Percentiles rank a stretch among this genome's conserved stretches.
Conservation (phyloP, 1,140 invertebrate species). For the Bombus affinis region DNA sequence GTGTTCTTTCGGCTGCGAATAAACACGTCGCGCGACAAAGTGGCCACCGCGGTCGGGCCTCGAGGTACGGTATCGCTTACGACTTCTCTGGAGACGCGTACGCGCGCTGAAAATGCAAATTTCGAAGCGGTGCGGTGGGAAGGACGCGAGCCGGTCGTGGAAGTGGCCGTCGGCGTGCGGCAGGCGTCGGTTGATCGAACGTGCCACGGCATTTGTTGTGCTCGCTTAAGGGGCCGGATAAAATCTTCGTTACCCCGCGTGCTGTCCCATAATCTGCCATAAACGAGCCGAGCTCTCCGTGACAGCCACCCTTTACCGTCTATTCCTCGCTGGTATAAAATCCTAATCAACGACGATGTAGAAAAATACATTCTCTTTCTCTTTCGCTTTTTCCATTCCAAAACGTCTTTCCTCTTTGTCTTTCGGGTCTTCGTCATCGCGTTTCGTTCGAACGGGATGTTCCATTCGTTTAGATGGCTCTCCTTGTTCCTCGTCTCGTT, state of each 20-base stretch:
- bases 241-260: slow-evolving; percentile 69
- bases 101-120: slow-evolving; percentile 74
- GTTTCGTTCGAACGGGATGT: too few relatives aligned
- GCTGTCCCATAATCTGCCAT: slow-evolving; percentile 69
- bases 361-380: slow-evolving; percentile 44
- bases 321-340: slow-evolving; percentile 56
- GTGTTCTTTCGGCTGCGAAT: slow-evolving; percentile 1
- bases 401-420: not conserved
- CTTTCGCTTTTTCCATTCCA: not conserved
- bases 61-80: slow-evolving; percentile 5
- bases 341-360: slow-evolving; percentile 61
- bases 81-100: not conserved
- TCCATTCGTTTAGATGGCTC: not conserved
- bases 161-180: slow-evolving; percentile 43
- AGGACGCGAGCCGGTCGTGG: slow-evolving; percentile 1
- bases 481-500: slow-evolving; percentile 1
- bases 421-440: too few relatives aligned
- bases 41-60: not conserved
- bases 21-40: slow-evolving; percentile 40
- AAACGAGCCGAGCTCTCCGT: slow-evolving; percentile 66
- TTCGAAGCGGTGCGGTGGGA: slow-evolving; percentile 26
- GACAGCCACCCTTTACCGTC: slow-evolving; percentile 52
- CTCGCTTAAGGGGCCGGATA: slow-evolving; percentile 73
- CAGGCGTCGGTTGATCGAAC: slow-evolving; percentile 76
- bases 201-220: slow-evolving; percentile 77